Percentiles rank a stretch among this genome's conserved stretches.
Conservation (phyloP, 2,888 invertebrate genomes). For the Alloscopus bannaensis region DNA sequence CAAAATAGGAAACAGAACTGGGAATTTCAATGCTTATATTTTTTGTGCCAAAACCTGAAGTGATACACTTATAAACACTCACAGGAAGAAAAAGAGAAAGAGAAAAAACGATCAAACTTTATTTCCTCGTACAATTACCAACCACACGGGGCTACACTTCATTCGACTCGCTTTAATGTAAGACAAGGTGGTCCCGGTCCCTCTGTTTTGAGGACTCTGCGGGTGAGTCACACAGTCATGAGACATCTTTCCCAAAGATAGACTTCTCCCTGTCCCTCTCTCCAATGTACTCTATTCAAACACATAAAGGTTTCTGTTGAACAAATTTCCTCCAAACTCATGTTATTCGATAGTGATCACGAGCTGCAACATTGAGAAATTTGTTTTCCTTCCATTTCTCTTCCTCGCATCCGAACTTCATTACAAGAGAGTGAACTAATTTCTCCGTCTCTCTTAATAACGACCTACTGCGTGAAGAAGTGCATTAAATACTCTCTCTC, state of each 20-base stretch:
- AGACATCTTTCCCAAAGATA: neutral
- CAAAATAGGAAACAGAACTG: too few relatives aligned
- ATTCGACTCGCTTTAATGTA: slow-evolving; percentile 50
- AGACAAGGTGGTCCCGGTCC: slow-evolving; percentile 54
- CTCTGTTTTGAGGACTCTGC: slow-evolving; percentile 51
- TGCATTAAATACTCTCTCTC: slow-evolving; percentile 21
- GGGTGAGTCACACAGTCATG: slow-evolving; percentile 52
- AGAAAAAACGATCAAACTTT: slow-evolving; percentile 20
- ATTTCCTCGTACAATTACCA: slow-evolving; percentile 15
- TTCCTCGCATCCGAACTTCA: neutral
- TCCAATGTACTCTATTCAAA: slow-evolving; percentile 6
- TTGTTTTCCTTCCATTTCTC: slow-evolving; percentile 25
- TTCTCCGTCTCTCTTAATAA: slow-evolving; percentile 36
- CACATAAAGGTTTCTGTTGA: too few relatives aligned
- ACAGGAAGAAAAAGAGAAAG: too few relatives aligned
- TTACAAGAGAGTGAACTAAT: slow-evolving; percentile 44
- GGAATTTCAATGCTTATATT: too few relatives aligned
- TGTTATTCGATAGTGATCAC: slow-evolving; percentile 11
- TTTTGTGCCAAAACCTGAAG: too few relatives aligned
- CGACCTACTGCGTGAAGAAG: slow-evolving; percentile 48
- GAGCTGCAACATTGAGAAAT: too few relatives aligned
- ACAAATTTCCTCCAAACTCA: neutral
- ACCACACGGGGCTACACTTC: slow-evolving; percentile 36
- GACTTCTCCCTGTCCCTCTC: slow-evolving; percentile 29
- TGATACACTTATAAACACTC: too few relatives aligned